Conservation (phyloP, 2,888 invertebrate genomes). For the Spicauda simplicius region DNA sequence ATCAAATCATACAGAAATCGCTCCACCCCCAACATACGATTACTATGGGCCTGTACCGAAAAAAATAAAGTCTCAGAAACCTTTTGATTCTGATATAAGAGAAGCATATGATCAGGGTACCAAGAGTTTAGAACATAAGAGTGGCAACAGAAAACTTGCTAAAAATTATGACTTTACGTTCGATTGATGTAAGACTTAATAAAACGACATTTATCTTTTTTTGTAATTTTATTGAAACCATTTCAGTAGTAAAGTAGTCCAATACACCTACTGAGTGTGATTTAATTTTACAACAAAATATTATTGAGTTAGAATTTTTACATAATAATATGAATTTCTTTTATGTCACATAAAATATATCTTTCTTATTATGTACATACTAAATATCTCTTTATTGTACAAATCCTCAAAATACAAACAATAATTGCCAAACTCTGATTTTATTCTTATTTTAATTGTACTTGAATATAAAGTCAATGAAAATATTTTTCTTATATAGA, state of each 20-base stretch:
- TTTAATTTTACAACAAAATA: too few species aligned
- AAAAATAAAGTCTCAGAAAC: conserved; percentile 58
- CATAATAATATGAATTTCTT: too few species aligned
- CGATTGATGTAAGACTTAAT: conserved; percentile 51
- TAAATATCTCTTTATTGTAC: too few species aligned
- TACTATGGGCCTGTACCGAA: conserved; percentile 84
- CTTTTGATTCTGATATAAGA: conserved; percentile 70
- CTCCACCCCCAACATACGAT: conserved; percentile 87
- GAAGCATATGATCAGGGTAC: conserved; percentile 77
- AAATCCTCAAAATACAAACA: too few species aligned
- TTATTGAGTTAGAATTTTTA: too few species aligned
- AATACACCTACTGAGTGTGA: too few species aligned
- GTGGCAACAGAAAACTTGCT: conserved; percentile 60
- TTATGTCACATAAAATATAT: too few species aligned
- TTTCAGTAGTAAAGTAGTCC: too few species aligned
- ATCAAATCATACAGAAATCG: conserved; percentile 74
- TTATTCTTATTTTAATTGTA: background rate
- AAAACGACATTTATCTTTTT: conserved; percentile 7
- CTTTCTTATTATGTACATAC: too few species aligned
- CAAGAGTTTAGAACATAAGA: conserved; percentile 70
- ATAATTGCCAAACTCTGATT: background rate
- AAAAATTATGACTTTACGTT: conserved; percentile 76
- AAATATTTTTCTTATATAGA: background rate
- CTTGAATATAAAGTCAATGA: background rate
- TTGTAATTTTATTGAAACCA: conserved; percentile 11